Percentiles rank a stretch among this genome's conserved stretches.
phyloP scores from a whole-genome alignment of 2,888 invertebrate species.

The Dicranocentrus wangi region DNA sequence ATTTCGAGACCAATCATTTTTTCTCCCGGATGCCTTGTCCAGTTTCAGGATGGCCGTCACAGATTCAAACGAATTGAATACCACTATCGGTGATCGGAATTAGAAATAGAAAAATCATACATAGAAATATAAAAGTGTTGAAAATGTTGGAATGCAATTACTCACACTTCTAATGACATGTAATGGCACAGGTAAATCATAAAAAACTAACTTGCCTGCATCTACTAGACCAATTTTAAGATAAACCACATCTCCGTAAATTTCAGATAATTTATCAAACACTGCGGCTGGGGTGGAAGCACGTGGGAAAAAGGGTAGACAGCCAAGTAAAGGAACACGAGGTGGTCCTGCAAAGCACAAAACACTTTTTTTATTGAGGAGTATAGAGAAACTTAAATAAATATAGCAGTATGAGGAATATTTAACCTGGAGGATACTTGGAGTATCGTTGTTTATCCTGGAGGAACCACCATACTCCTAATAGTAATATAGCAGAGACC shows the following conservation, averaged over 20 bases:
- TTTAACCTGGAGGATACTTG: constrained; percentile 17
- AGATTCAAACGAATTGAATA: neutral
- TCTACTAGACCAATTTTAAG: neutral
- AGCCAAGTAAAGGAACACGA: neutral
- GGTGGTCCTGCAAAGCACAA: neutral
- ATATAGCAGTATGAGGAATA: neutral
- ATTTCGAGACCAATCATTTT: neutral
- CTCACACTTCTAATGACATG: neutral
- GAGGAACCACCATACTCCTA: neutral
- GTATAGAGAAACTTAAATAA: neutral
- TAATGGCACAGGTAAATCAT: neutral
- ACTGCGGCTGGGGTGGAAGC: neutral
- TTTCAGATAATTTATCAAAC: neutral
- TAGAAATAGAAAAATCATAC: too few relatives aligned
- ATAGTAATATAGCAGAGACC: too few relatives aligned
- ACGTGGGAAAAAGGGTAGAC: neutral
- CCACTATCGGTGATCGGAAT: neutral
- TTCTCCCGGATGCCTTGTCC: neutral
- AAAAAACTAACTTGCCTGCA: neutral
- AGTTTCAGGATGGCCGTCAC: neutral
- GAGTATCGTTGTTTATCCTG: neutral
- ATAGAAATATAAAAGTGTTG: too few relatives aligned
- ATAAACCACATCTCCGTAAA: constrained; percentile 13
- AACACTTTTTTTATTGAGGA: neutral
- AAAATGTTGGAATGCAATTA: neutral